phyloP scores from a whole-genome alignment of 2,797 vertebrate genomes.

The Crenichthys baileyi region DNA sequence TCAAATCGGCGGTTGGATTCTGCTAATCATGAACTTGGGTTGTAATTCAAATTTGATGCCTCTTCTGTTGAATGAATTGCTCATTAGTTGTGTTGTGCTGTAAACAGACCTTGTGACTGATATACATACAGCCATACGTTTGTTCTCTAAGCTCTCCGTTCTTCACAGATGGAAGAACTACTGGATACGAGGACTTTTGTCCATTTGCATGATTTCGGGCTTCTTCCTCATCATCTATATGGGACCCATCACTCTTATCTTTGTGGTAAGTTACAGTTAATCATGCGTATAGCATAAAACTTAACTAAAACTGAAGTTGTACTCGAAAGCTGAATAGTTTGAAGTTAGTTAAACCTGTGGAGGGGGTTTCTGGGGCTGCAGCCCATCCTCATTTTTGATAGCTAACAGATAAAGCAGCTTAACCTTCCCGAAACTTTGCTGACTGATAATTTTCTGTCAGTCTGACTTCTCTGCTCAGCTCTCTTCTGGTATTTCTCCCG shows the following conservation, averaged over 20 bases:
- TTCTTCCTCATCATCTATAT: constrained; percentile 95
- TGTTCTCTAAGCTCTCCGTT: background rate
- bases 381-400: too few species aligned
- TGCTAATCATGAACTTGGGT: background rate
- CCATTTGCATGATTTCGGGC: constrained; percentile 90
- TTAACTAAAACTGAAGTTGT: background rate
- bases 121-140: background rate
- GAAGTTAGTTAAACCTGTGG: background rate
- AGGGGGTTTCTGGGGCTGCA: too few species aligned
- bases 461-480: background rate
- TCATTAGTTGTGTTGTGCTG: background rate
- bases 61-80: background rate
- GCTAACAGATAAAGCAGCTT: too few species aligned
- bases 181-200: constrained; percentile 97
- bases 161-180: constrained; percentile 95
- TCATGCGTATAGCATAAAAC: background rate
- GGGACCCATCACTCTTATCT: constrained; percentile 92
- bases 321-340: background rate
- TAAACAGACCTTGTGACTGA: background rate
- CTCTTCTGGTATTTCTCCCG: constrained; percentile 16
- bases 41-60: background rate
- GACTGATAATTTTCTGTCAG: background rate
- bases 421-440: background rate
- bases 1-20: background rate
- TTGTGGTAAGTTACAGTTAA: constrained; percentile 70